Percentiles rank a stretch among this genome's conserved stretches.
Conservation (phyloP, 1,140 invertebrate species). For the Zaprionus camerounensis region DNA sequence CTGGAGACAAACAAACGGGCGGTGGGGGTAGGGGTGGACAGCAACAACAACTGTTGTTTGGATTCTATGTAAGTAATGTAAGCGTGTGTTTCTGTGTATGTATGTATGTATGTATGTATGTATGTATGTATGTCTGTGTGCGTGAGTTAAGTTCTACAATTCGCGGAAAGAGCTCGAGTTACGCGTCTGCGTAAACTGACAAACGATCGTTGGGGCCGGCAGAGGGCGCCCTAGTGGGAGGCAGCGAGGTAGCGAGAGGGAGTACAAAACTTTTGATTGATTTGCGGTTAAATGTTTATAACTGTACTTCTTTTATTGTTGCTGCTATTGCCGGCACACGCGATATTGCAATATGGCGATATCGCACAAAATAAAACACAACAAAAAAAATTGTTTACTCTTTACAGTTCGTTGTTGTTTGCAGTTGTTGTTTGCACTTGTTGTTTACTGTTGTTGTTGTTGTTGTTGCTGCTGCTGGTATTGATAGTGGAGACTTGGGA, state of each 20-base stretch:
- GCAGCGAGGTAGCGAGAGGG: conserved; percentile 17
- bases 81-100: conserved; percentile 16
- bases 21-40: background rate
- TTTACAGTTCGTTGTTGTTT: conserved; percentile 17
- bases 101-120: background rate
- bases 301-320: conserved; percentile 34
- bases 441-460: conserved; percentile 13
- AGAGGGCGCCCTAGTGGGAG: background rate
- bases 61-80: conserved; percentile 30
- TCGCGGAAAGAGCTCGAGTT: conserved; percentile 43
- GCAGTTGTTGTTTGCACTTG: background rate
- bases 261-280: conserved; percentile 56
- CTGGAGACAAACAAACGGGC: conserved; percentile 49
- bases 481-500: conserved; percentile 24
- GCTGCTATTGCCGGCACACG: conserved; percentile 25
- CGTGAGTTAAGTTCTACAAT: conserved; percentile 33
- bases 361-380: conserved; percentile 17
- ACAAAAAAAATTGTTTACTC: conserved; percentile 9
- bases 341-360: conserved; percentile 16
- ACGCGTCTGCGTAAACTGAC: conserved; percentile 31
- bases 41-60: conserved; percentile 7
- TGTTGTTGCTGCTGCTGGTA: conserved; percentile 8
- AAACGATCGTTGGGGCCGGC: conserved; percentile 5
- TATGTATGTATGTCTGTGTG: conserved; percentile 8
- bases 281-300: conserved; percentile 55